Percentiles rank a stretch among this genome's conserved stretches.
Evolutionary conservation across 92 coral and sea anemone species (phyloP).

Genomic region (Montipora capitata): DNA sequence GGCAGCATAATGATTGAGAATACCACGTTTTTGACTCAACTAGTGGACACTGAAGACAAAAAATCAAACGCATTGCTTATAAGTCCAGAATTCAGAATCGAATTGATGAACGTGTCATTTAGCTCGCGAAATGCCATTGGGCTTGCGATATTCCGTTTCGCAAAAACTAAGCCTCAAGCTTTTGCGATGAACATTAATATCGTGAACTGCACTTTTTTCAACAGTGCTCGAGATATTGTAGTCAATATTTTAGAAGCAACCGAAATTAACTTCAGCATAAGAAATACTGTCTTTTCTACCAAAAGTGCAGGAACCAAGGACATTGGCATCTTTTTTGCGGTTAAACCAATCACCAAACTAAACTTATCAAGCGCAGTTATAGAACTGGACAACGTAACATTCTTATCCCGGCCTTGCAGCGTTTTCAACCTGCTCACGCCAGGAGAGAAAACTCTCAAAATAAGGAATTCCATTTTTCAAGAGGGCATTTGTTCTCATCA

Average conservation of each 20-base stretch:
- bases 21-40: background rate
- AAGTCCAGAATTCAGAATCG: slow-evolving; percentile 27
- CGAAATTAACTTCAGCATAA: slow-evolving; percentile 2
- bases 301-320: background rate
- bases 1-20: slow-evolving; percentile 23
- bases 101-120: slow-evolving; percentile 1
- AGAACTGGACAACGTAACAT: slow-evolving; percentile 32
- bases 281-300: slow-evolving; percentile 9
- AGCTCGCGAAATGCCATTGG: slow-evolving; percentile 5
- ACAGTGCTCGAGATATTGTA: slow-evolving; percentile 5
- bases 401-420: slow-evolving; percentile 12
- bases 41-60: background rate
- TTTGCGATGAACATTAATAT: slow-evolving; percentile 4
- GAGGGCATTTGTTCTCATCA: background rate
- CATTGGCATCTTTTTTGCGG: background rate
- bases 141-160: background rate
- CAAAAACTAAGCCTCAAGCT: background rate
- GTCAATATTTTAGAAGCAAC: background rate
- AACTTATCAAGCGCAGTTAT: slow-evolving; percentile 12
- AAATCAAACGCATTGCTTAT: background rate
- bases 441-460: slow-evolving; percentile 4
- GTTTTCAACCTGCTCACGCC: slow-evolving; percentile 1
- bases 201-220: slow-evolving; percentile 17
- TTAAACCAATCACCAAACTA: background rate
- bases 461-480: slow-evolving; percentile 8